phyloP scores from a whole-genome alignment of 2,113 vertebrate species.

The Tauraco erythrolophus region DNA sequence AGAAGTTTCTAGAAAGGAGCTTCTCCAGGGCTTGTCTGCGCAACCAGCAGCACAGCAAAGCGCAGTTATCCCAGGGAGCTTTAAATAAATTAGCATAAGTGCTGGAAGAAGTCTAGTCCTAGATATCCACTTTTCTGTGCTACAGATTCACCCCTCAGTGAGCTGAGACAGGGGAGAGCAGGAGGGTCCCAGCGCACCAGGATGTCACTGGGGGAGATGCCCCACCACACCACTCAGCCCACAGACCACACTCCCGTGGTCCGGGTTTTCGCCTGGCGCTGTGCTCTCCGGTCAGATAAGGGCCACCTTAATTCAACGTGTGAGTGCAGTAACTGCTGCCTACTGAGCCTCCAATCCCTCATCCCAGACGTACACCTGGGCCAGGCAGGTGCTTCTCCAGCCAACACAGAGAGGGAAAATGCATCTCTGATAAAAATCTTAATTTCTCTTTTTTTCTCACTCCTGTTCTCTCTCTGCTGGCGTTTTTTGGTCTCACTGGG shows the following conservation, averaged over 20 bases:
- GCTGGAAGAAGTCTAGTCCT: not conserved
- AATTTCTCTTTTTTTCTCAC: not conserved
- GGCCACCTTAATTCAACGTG: not conserved
- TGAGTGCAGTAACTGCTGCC: not conserved
- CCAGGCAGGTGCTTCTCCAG: not conserved
- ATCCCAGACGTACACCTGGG: not conserved
- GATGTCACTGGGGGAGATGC: not conserved
- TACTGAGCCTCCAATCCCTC: not conserved
- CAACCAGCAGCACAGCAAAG: not conserved
- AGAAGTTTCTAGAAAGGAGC: not conserved
- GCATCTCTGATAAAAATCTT: not conserved
- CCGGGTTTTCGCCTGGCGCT: not conserved
- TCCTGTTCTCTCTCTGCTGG: not conserved
- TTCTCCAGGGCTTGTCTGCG: not conserved
- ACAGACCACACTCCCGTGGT: accelerated
- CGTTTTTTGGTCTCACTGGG: not conserved
- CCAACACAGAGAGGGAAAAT: accelerated
- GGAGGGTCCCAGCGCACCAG: not conserved
- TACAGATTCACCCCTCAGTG: not conserved
- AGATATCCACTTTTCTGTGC: not conserved
- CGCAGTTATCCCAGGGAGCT: not conserved
- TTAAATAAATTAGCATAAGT: not conserved
- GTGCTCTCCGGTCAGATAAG: not conserved
- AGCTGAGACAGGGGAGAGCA: not conserved
- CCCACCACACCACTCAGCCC: not conserved